A percentile compares a stretch with the other conserved stretches of the same genome.
Conservation (phyloP, 2,797 vertebrate species). For the Rhinophrynus dorsalis region DNA sequence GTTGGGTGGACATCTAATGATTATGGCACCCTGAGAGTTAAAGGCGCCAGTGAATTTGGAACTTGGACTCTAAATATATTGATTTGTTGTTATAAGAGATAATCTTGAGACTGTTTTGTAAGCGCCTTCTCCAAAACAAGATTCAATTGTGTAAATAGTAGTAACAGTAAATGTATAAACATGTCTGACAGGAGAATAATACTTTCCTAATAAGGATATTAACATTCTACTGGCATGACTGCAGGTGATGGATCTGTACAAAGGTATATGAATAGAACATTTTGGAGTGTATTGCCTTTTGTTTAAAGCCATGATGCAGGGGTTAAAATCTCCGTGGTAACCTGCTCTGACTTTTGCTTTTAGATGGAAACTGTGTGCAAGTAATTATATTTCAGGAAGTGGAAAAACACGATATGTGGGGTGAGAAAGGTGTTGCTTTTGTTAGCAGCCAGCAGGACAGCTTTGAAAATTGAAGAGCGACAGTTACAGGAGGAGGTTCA, state of each 20-base stretch:
- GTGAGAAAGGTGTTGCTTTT: slow-evolving; percentile 33
- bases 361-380: slow-evolving; percentile 13
- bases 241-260: neutral
- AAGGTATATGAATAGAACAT: neutral
- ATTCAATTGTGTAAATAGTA: no score
- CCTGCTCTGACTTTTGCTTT: slow-evolving; percentile 23
- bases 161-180: no score
- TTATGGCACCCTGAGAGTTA: no score
- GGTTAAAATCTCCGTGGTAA: slow-evolving; percentile 37
- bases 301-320: neutral
- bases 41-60: no score
- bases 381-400: slow-evolving; percentile 39
- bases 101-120: no score
- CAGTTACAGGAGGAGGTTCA: slow-evolving; percentile 14
- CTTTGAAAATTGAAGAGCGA: slow-evolving; percentile 13
- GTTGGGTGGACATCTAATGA: no score
- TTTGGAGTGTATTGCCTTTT: neutral
- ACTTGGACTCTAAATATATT: no score
- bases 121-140: no score
- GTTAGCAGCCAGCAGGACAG: slow-evolving; percentile 26
- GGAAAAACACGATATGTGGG: slow-evolving; percentile 10
- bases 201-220: no score
- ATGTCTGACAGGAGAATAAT: no score
- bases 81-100: no score
- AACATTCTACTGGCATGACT: neutral